These are phyloP conservation scores for Plusia festucae DNA, from an alignment of 2,888 invertebrate species.

Conservation along the genomic window DNA sequence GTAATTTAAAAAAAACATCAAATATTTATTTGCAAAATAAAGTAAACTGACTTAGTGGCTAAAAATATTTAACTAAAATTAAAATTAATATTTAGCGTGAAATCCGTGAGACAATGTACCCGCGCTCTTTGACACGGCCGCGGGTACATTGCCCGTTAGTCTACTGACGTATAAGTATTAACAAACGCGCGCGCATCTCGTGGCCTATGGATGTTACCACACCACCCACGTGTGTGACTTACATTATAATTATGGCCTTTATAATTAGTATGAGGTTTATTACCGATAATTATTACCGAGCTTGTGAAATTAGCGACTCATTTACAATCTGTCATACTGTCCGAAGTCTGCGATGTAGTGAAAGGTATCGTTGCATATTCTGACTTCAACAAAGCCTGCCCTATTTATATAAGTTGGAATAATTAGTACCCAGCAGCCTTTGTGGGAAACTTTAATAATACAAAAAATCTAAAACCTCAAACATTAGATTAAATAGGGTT, in stretches of 20 bases:
- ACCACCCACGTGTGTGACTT: conserved; percentile 32
- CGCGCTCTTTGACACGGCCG: conserved; percentile 2
- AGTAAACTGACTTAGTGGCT: no score
- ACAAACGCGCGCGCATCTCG: conserved; percentile 13
- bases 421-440: no score
- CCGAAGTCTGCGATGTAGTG: neutral
- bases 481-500: neutral
- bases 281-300: neutral
- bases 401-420: neutral
- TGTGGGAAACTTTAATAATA: no score
- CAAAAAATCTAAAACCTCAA: no score
- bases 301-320: neutral
- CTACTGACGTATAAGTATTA: conserved; percentile 5
- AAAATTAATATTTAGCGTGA: neutral
- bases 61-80: neutral
- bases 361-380: neutral
- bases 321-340: neutral
- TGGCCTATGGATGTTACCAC: conserved; percentile 34
- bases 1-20: no score
- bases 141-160: neutral
- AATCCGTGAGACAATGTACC: conserved; percentile 21
- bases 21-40: no score
- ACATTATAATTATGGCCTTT: conserved; percentile 33
- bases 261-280: conserved; percentile 12
- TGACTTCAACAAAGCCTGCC: neutral